phyloP scores from a whole-genome alignment of 2,113 vertebrate genomes.

The Acanthisitta chloris region DNA sequence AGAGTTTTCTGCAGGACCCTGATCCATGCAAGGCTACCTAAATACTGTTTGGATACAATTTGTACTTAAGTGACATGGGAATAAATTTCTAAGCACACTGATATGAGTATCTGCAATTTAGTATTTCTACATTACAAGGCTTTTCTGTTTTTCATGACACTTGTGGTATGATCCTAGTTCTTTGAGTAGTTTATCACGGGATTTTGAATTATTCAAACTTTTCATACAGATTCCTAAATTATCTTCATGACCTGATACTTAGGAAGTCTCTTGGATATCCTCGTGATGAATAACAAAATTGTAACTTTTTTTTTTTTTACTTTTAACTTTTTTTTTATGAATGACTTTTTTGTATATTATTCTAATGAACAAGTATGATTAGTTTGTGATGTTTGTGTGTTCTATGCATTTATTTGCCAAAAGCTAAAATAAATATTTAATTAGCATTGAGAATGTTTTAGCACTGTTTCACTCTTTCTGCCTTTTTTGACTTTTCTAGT shows the following conservation, averaged over 20 bases:
- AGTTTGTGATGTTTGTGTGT: not conserved
- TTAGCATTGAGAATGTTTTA: not conserved
- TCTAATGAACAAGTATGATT: not conserved
- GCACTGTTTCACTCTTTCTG: not conserved
- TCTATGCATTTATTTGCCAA: not conserved
- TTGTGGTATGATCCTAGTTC: not conserved
- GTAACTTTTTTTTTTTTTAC: not conserved
- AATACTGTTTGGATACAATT: not conserved
- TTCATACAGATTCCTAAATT: not conserved
- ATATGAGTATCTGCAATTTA: not conserved
- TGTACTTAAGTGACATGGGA: not conserved
- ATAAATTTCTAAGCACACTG: not conserved
- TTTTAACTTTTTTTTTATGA: not conserved
- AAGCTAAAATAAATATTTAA: not conserved
- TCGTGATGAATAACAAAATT: not conserved
- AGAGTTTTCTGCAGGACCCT: not conserved
- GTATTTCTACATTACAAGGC: accelerated
- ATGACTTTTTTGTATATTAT: not conserved
- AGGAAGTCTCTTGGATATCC: not conserved
- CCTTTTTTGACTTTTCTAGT: not conserved
- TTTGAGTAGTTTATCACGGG: not conserved
- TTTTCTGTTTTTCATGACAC: not conserved
- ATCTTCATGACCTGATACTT: not conserved
- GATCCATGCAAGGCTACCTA: not conserved
- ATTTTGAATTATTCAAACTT: not conserved